These are phyloP conservation scores for Melanerpes aurifrons DNA, from an alignment of 2,113 vertebrate genomes.

Conservation along the genomic window DNA sequence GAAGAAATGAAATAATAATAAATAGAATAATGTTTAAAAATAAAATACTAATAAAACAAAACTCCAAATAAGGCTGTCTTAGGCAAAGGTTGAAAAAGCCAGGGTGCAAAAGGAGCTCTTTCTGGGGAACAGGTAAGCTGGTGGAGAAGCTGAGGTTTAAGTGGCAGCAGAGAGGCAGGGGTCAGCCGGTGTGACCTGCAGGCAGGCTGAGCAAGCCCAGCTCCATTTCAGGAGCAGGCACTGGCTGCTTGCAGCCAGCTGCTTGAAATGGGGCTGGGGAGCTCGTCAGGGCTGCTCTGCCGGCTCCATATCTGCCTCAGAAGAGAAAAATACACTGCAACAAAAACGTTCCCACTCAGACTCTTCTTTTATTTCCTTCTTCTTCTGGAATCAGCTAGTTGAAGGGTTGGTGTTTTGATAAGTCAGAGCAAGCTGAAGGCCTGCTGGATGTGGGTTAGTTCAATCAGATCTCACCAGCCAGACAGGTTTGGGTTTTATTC, in stretches of 20 bases:
- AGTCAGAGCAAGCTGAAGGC: constrained; percentile 1
- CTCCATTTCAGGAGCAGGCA: constrained; percentile 45
- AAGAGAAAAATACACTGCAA: neutral
- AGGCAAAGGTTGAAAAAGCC: constrained; percentile 57
- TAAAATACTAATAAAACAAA: no score
- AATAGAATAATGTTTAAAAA: no score
- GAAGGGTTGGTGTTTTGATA: constrained; percentile 44
- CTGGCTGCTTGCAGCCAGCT: constrained; percentile 18
- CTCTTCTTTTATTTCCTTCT: neutral
- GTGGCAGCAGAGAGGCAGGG: constrained; percentile 60
- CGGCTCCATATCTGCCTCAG: constrained; percentile 41
- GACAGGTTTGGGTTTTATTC: no score
- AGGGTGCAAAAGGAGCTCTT: constrained; percentile 51
- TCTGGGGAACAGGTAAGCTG: constrained; percentile 45
- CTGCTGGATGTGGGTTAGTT: neutral
- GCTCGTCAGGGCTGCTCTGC: constrained; percentile 40
- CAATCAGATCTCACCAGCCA: neutral
- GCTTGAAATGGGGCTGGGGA: constrained; percentile 64
- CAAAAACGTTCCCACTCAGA: constrained; percentile 16
- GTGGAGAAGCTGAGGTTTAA: constrained; percentile 54
- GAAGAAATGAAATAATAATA: no score
- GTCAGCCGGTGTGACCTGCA: constrained; percentile 56
- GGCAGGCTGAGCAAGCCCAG: constrained; percentile 46
- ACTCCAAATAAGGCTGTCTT: neutral
- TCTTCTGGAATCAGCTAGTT: neutral